phyloP scores from a whole-genome alignment of 2,888 invertebrate species.

The Temnothorax ravouxi region DNA sequence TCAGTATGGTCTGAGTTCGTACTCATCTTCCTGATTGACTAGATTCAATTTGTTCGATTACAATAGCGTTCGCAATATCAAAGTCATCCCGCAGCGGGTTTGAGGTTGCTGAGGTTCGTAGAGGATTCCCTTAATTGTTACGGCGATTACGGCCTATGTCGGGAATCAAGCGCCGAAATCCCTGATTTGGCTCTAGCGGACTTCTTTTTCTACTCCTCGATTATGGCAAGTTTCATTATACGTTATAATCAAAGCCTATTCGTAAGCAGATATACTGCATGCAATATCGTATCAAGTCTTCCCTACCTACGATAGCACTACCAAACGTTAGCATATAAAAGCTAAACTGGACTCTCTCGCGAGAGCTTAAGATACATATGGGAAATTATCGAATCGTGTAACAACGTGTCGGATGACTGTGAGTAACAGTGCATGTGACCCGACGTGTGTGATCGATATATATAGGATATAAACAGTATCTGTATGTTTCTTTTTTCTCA shows the following conservation, averaged over 20 bases:
- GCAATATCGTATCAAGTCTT: conserved; percentile 47
- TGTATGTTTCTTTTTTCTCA: neutral
- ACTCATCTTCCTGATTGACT: conserved; percentile 67
- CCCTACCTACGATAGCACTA: conserved; percentile 38
- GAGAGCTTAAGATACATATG: conserved; percentile 27
- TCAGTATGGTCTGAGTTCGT: conserved; percentile 60
- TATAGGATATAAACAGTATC: conserved; percentile 3
- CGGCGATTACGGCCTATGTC: neutral
- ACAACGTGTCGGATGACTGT: conserved; percentile 60
- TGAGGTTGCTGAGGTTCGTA: conserved; percentile 15
- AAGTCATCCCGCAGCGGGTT: conserved; percentile 17
- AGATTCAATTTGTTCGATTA: conserved; percentile 66
- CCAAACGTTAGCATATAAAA: conserved; percentile 63
- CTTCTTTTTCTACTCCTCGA: conserved; percentile 12
- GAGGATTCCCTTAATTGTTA: conserved; percentile 16
- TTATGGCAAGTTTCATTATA: conserved; percentile 41
- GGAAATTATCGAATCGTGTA: conserved; percentile 24
- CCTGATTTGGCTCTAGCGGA: neutral
- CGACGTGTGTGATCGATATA: conserved; percentile 21
- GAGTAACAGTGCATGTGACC: conserved; percentile 66
- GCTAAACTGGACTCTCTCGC: conserved; percentile 40
- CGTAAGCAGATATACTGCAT: conserved; percentile 55
- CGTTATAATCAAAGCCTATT: conserved; percentile 60
- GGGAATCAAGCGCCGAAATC: neutral
- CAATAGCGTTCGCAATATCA: conserved; percentile 34